A percentile compares a stretch with the other conserved stretches of the same genome.
These are phyloP conservation scores for Tarsius wallacei DNA, from an alignment of 2,797 vertebrate genomes.

Conservation along the genomic window DNA sequence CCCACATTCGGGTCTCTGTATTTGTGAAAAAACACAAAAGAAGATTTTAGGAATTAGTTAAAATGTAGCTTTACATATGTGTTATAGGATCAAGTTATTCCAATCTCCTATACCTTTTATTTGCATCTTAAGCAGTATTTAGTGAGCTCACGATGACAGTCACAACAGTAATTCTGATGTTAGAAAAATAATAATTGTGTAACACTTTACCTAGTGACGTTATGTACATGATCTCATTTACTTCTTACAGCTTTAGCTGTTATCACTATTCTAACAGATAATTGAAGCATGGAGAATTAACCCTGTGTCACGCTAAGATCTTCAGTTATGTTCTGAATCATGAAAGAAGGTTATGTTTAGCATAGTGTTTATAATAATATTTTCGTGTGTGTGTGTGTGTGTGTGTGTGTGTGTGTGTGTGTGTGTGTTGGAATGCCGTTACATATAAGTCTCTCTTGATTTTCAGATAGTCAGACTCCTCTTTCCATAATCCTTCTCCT, in stretches of 20 bases:
- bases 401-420: background rate
- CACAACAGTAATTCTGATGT: background rate
- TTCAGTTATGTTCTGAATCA: constrained; percentile 22
- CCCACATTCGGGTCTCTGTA: background rate
- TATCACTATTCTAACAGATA: background rate
- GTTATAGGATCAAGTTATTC: background rate
- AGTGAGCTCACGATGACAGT: background rate
- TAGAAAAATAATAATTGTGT: background rate
- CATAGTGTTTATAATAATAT: background rate
- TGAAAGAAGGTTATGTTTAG: background rate
- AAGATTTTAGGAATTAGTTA: background rate
- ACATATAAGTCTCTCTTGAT: background rate
- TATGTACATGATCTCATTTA: background rate
- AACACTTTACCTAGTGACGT: background rate
- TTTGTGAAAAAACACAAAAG: constrained; percentile 28
- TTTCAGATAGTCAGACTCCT: background rate
- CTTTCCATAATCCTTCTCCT: background rate
- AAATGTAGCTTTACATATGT: background rate
- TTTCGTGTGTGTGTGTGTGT: background rate
- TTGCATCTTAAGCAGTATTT: background rate
- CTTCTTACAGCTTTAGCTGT: background rate
- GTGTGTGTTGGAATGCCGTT: background rate
- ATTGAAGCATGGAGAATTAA: background rate
- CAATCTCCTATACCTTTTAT: background rate
- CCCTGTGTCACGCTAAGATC: background rate